Base-by-base conservation (phyloP, 1,140 invertebrate species). In the Lepidurus packardi region DNA sequence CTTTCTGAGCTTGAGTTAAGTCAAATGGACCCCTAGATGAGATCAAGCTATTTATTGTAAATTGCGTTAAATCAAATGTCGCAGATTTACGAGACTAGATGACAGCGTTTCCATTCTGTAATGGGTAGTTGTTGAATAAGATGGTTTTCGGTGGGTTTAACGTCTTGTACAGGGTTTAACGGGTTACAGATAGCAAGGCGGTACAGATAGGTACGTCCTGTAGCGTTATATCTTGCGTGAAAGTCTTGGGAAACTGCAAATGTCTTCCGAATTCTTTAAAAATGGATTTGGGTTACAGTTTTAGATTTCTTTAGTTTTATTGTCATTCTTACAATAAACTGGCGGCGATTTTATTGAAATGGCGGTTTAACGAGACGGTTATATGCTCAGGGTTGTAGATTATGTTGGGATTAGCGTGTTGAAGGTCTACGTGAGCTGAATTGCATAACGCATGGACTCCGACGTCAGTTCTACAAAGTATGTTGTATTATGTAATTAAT, bases 1-100 rank as follows among this genome's bases (percentile, higher is more conserved):
- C 89, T 79, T 86, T 83, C 81, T 84, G 86, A 44, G 90, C 83
- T 53, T 84, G 86, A 47, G 90, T 86, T 13, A 90, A 84, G 82
- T 91, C 87, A 81, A 92, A 91, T 9, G 81, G 81, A n/a, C 73
- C 53, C 6, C 53, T 65, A 42, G 83, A 83, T n/a, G 82, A 53
- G 76, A 83, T 80, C 77, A 89, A 34, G 34, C 34, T 34, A 4
- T 4, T 34, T 90, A 82, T 73, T 86, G 85, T 79, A 21, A 78
- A 76, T 79, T 42, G 44, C n/a, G 73, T 45, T 75, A 78, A 76
- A 77, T 73, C 13, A 78, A 16, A 47, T 81, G 79, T 47, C 73
- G 74, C 25, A 74, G 75, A 78, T 78, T 82, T 84, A 88, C 87
- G 84, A 84, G 74, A 84, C 77, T 83, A 87, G 88, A 80, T 86